Conservation (phyloP, 37 sponge, comb jelly and placozoan genomes). For the Lycopodina hypogea region DNA sequence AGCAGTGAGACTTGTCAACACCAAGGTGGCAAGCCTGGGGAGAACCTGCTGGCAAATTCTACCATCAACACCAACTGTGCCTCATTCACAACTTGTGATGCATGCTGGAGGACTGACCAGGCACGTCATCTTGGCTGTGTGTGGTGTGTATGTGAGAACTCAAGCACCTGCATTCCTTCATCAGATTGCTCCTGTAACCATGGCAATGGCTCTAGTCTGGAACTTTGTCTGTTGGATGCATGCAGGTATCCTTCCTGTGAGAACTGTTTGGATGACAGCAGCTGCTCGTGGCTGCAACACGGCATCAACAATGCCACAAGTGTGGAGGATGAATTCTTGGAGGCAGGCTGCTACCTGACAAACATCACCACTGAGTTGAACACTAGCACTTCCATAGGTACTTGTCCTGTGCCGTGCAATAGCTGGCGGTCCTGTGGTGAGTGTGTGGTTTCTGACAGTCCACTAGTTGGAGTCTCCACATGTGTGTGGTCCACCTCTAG, state of each 20-base stretch:
- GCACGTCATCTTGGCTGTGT: background rate
- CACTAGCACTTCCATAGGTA: background rate
- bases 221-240: background rate
- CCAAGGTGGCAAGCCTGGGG: background rate
- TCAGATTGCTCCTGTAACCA: background rate
- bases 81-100: background rate
- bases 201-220: background rate
- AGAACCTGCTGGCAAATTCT: background rate
- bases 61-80: background rate
- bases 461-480: background rate
- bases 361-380: background rate
- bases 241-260: constrained; percentile 3
- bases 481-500: constrained; percentile 4
- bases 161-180: no score
- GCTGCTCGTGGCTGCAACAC: background rate
- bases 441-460: background rate
- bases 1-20: background rate
- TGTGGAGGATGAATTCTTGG: background rate
- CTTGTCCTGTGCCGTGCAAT: constrained; percentile 1
- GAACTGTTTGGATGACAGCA: background rate
- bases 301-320: background rate
- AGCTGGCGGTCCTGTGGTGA: background rate
- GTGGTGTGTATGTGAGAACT: background rate
- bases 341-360: background rate
- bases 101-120: background rate